phyloP scores from a whole-genome alignment of 2,888 invertebrate genomes.

The Hetaerina titia region DNA sequence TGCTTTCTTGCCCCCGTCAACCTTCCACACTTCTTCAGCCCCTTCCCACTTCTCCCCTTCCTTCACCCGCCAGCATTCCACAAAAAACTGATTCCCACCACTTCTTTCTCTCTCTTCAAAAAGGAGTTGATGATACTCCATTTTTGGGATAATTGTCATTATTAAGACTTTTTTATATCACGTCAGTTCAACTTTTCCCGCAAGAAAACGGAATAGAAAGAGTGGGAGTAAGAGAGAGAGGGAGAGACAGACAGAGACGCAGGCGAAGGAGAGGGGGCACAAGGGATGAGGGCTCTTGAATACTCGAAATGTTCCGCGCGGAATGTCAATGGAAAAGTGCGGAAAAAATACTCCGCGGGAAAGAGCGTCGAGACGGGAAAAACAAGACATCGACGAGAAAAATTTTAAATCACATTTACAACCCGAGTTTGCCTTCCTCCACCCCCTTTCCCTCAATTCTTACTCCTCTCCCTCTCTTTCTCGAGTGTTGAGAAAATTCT shows the following conservation, averaged over 20 bases:
- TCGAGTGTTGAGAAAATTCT: not conserved
- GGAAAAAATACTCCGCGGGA: not conserved
- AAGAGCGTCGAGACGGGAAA: not conserved
- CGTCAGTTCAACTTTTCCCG: not conserved
- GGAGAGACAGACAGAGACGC: not conserved
- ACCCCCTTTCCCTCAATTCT: not conserved
- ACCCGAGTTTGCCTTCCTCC: not conserved
- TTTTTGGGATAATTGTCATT: not conserved
- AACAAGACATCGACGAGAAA: not conserved
- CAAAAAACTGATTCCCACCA: not conserved
- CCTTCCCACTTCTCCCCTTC: too few relatives aligned
- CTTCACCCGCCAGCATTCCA: not conserved
- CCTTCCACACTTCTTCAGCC: not conserved
- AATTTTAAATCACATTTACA: constrained; percentile 7
- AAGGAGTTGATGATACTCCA: not conserved
- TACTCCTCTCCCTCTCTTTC: not conserved
- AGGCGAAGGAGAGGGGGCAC: not conserved
- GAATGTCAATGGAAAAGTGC: constrained; percentile 36
- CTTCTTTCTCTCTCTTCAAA: not conserved
- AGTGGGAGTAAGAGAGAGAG: not conserved
- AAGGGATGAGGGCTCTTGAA: constrained; percentile 10
- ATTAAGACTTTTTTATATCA: not conserved
- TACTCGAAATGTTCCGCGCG: not conserved
- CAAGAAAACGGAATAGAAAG: not conserved
- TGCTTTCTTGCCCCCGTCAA: too few relatives aligned